Evolutionary conservation across 2,888 invertebrate genomes (phyloP).

Genomic region (Dinocampus coccinellae): DNA sequence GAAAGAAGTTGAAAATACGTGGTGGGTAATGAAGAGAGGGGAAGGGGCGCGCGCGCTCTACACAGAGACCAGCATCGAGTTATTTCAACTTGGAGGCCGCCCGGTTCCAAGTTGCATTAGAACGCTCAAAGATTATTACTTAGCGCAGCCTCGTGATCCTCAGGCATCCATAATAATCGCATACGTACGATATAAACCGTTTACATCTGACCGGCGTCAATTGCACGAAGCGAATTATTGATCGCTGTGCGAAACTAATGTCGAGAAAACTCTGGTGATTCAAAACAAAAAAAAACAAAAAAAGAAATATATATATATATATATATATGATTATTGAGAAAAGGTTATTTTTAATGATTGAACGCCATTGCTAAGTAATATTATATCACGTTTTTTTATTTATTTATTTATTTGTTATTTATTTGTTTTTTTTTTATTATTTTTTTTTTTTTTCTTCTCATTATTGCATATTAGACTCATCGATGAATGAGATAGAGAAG

Average conservation of each 20-base stretch:
- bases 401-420: too few relatives aligned
- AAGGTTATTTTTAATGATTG: slow-evolving; percentile 9
- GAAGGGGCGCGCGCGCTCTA: slow-evolving; percentile 39
- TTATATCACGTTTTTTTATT: neutral
- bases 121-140: slow-evolving; percentile 68
- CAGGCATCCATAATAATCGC: slow-evolving; percentile 65
- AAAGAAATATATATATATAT: slow-evolving; percentile 28
- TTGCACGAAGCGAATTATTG: slow-evolving; percentile 43
- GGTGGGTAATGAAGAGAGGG: slow-evolving; percentile 36
- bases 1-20: too few relatives aligned
- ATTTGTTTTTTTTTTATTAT: too few relatives aligned
- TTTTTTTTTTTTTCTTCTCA: too few relatives aligned
- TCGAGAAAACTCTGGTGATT: slow-evolving; percentile 23
- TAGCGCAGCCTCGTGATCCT: slow-evolving; percentile 63
- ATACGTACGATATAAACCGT: slow-evolving; percentile 42
- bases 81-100: slow-evolving; percentile 64
- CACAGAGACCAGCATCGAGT: slow-evolving; percentile 42
- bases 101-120: slow-evolving; percentile 66
- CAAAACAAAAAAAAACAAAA: slow-evolving; percentile 36
- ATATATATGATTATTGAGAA: slow-evolving; percentile 10
- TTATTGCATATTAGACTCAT: neutral
- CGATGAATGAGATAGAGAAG: neutral
- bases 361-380: neutral
- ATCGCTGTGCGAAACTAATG: slow-evolving; percentile 40
- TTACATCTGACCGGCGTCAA: slow-evolving; percentile 41